phyloP scores from a whole-genome alignment of 2,888 invertebrate species.

The Odontomyia ornata region DNA sequence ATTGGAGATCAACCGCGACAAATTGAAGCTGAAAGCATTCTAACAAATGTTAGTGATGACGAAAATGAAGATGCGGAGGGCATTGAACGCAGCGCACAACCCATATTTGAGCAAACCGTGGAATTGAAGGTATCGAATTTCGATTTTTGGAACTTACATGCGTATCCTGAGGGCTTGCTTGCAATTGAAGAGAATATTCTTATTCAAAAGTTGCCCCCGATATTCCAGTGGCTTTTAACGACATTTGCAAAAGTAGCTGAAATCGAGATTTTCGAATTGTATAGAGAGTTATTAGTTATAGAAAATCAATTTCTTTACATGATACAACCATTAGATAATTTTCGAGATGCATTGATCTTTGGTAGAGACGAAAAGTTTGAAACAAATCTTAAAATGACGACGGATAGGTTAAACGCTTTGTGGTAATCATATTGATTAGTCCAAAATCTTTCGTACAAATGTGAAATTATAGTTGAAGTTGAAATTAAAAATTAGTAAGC shows the following conservation, averaged over 20 bases:
- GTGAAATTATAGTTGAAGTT: too few species aligned
- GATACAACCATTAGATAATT: constrained; percentile 56
- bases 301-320: constrained; percentile 60
- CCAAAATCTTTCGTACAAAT: too few species aligned
- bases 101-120: not conserved
- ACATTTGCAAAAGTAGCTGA: constrained; percentile 59
- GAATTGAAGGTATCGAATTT: constrained; percentile 58
- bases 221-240: constrained; percentile 61
- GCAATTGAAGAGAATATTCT: constrained; percentile 53
- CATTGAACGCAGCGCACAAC: not conserved
- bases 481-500: too few species aligned
- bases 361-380: not conserved
- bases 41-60: constrained; percentile 53
- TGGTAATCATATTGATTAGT: constrained; percentile 19
- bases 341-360: constrained; percentile 51
- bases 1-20: constrained; percentile 55
- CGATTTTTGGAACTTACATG: constrained; percentile 61
- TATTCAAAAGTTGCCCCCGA: constrained; percentile 56
- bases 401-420: not conserved
- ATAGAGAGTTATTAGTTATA: constrained; percentile 59
- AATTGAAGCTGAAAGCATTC: constrained; percentile 52
- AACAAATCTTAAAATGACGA: not conserved
- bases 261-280: constrained; percentile 56
- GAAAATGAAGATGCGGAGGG: not conserved
- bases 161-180: constrained; percentile 50